Evolutionary conservation across 2,797 vertebrate genomes (phyloP), one percentile per base, ranked within the genome.

Genomic region (Megaceryle alcyon): DNA sequence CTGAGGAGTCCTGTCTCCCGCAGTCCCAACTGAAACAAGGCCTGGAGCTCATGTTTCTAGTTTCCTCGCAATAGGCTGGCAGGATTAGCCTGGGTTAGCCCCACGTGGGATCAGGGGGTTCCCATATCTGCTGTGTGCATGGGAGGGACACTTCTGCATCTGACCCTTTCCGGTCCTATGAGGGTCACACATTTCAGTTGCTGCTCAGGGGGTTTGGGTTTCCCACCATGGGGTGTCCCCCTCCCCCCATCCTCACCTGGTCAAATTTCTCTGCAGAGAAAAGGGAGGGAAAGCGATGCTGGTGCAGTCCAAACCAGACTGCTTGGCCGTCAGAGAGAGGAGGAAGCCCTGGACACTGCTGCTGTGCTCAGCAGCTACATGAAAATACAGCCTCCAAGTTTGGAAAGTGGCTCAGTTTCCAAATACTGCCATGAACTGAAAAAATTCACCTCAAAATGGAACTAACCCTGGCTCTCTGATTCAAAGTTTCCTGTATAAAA

Each of bases 401-500:
- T 33, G 79, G 71, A 70, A 80, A 64, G 39, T 1, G 0, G 22
- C 39, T 89, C 71, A 4, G 43, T 39, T 86, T 87, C 71, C 71
- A 87, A 89, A 85, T 14, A 12, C 22, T 0, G 0, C 70, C 59
- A 43, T 16, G 44, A 75, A 23, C 78, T 53, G 60, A 63, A 94
- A 88, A 41, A 91, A 49, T 72, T 57, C 93, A 60, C 72, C 48
- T 91, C 72, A 72, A 90, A 95, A 72, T 0, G 37, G 94, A 94
- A 88, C 41, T 23, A 71, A 31, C 28, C 41, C 64, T 0, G 5
- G 60, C 82, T 48, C 61, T 64, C 66, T 28, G 66, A 25, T 83
- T 90, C 87, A 46, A 75, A 91, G 49, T 33, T 97, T 94, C 85
- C 91, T 92, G 85, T 71, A 61, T 53, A 37, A 86, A 90, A 91